Conservation (phyloP, 2,113 vertebrate species). For the Spermophilus dauricus region DNA sequence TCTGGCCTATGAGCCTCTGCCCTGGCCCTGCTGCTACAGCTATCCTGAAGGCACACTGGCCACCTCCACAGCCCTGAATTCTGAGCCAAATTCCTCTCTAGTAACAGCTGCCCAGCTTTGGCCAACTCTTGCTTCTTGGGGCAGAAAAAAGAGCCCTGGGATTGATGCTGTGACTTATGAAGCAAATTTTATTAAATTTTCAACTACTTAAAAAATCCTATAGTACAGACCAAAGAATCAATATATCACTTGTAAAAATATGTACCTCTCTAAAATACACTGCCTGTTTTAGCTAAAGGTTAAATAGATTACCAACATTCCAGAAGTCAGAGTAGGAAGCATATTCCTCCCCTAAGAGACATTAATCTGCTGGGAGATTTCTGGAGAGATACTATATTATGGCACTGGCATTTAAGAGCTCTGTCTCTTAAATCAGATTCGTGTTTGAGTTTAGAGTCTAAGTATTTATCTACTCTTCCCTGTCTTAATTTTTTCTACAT, state of each 20-base stretch:
- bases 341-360: background rate
- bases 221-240: slow-evolving; percentile 6
- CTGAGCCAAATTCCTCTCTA: slow-evolving; percentile 25
- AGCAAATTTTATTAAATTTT: slow-evolving; percentile 80
- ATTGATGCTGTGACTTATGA: slow-evolving; percentile 80
- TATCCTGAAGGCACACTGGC: slow-evolving; percentile 38
- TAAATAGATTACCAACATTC: slow-evolving; percentile 14
- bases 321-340: background rate
- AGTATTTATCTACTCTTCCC: background rate
- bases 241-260: slow-evolving; percentile 12
- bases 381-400: background rate
- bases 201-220: slow-evolving; percentile 48
- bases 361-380: background rate
- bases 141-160: slow-evolving; percentile 2
- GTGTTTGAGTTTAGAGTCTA: background rate
- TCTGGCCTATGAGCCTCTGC: background rate
- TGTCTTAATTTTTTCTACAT: background rate
- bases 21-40: background rate
- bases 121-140: slow-evolving; percentile 79
- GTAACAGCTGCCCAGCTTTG: slow-evolving; percentile 81
- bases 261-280: background rate
- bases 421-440: background rate
- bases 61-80: slow-evolving; percentile 56
- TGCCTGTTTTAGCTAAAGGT: background rate
- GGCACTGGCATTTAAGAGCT: background rate